These are phyloP conservation scores for Gymnopithys bicolor DNA, from an alignment of 2,797 vertebrate species.

Conservation along the genomic window DNA sequence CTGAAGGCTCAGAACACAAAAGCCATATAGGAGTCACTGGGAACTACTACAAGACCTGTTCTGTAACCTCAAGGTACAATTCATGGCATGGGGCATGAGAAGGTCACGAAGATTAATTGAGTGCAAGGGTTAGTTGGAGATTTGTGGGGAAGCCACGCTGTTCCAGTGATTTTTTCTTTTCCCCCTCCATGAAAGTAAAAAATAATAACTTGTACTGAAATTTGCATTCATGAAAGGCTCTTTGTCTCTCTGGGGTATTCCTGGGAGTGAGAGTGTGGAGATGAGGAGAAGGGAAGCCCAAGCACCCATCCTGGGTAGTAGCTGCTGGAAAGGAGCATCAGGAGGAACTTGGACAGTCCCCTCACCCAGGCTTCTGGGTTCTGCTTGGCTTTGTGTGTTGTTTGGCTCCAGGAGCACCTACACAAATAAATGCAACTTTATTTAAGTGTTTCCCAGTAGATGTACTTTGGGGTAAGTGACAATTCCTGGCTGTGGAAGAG, in stretches of 20 bases:
- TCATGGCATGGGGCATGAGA: slow-evolving; percentile 22
- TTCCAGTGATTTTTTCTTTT: neutral
- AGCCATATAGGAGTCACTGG: neutral
- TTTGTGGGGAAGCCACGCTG: slow-evolving; percentile 12
- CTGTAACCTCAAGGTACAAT: slow-evolving; percentile 56
- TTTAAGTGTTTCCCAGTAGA: neutral
- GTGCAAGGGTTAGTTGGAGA: slow-evolving; percentile 68
- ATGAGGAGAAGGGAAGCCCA: neutral
- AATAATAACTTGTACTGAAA: neutral
- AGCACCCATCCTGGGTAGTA: neutral
- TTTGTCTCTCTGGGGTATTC: neutral
- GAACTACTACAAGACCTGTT: neutral
- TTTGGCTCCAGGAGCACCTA: neutral
- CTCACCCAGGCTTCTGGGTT: fast-evolving
- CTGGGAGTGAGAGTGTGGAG: fast-evolving
- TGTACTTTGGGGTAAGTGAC: neutral
- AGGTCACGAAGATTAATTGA: slow-evolving; percentile 58
- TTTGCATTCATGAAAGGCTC: neutral
- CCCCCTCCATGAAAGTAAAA: neutral
- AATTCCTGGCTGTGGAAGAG: fast-evolving
- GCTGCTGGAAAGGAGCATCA: neutral
- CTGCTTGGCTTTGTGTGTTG: neutral
- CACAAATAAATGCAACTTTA: neutral
- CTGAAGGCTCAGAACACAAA: slow-evolving; percentile 30
- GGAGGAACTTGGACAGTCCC: neutral